Evolutionary conservation across 2,888 invertebrate genomes (phyloP).

Genomic region (Xestia ashworthii): DNA sequence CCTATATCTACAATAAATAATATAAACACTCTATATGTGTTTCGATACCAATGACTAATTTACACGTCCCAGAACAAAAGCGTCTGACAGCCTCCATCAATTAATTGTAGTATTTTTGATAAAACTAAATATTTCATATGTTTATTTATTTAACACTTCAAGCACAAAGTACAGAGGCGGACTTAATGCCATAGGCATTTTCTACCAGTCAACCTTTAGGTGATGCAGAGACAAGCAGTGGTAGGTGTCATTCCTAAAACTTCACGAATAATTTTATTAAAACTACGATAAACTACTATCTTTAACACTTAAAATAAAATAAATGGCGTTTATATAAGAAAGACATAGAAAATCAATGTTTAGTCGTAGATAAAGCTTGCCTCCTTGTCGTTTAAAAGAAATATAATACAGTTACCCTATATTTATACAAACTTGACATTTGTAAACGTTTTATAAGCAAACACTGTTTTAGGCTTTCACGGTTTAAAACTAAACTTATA

Average conservation of each 20-base stretch:
- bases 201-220: too few species aligned
- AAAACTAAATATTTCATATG: slow-evolving; percentile 50
- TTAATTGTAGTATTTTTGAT: slow-evolving; percentile 51
- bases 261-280: too few species aligned
- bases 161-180: too few species aligned
- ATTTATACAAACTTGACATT: slow-evolving; percentile 29
- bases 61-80: slow-evolving; percentile 40
- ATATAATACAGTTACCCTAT: slow-evolving; percentile 36
- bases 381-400: slow-evolving; percentile 36
- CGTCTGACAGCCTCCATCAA: slow-evolving; percentile 63
- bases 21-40: slow-evolving; percentile 75
- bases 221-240: too few species aligned
- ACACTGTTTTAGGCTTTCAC: too few species aligned
- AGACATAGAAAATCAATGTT: slow-evolving; percentile 38
- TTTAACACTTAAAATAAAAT: slow-evolving; percentile 64
- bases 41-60: slow-evolving; percentile 68
- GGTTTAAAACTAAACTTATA: too few species aligned
- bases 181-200: too few species aligned
- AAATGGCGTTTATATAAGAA: slow-evolving; percentile 63
- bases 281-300: too few species aligned
- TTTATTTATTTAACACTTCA: too few species aligned
- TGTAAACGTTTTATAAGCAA: slow-evolving; percentile 33
- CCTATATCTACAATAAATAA: slow-evolving; percentile 84
- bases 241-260: too few species aligned
- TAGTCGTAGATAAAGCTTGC: slow-evolving; percentile 43